Percentiles rank a stretch among this genome's conserved stretches.
These are phyloP conservation scores for Macrochelys suwanniensis DNA, from an alignment of 2,797 vertebrate species.

Conservation along the genomic window DNA sequence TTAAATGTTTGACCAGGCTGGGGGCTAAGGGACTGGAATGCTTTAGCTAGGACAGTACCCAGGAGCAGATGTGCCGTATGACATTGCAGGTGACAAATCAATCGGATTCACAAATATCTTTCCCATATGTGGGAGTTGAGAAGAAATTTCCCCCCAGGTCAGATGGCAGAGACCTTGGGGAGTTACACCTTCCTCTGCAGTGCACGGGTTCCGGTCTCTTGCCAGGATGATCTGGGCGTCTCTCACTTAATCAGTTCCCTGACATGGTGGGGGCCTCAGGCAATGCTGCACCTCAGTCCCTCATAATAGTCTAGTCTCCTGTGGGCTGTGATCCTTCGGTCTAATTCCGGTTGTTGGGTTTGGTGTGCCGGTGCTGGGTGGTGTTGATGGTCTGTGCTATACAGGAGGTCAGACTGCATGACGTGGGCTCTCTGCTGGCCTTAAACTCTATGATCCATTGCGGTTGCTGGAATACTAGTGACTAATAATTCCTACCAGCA, in stretches of 20 bases:
- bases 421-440: background rate
- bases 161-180: background rate
- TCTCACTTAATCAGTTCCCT: background rate
- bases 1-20: background rate
- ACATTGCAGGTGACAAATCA: background rate
- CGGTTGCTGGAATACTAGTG: background rate
- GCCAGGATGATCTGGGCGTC: background rate
- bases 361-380: background rate
- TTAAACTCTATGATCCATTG: background rate
- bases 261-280: too few species aligned
- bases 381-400: background rate
- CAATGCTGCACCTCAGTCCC: too few species aligned
- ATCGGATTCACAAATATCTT: background rate
- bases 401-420: background rate
- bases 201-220: rapidly evolving
- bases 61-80: background rate
- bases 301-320: background rate
- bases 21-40: background rate
- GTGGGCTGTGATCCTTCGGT: background rate
- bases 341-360: background rate
- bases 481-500: background rate
- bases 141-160: background rate
- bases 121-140: background rate
- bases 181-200: background rate
- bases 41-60: background rate